phyloP scores from a whole-genome alignment of 2,113 vertebrate genomes.

The Anoplopoma fimbria region DNA sequence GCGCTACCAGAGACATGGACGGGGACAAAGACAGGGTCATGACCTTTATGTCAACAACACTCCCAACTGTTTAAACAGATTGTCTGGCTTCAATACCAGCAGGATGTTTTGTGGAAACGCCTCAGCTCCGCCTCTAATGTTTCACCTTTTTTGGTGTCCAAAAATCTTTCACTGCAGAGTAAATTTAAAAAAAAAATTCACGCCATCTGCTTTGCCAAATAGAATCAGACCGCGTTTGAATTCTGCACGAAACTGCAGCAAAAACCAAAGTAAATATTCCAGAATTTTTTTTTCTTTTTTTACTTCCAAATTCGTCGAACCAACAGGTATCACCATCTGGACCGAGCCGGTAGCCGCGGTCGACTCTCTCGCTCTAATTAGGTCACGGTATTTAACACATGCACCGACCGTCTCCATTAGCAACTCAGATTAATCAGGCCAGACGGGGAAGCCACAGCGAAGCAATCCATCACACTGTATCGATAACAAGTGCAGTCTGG shows the following conservation, averaged over 20 bases:
- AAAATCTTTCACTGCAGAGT: no score
- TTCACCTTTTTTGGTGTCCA: conserved; percentile 1
- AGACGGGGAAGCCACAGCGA: conserved; percentile 4
- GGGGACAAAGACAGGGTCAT: conserved; percentile 8
- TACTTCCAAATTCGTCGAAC: neutral
- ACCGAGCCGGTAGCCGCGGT: neutral
- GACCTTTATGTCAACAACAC: neutral
- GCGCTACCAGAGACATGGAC: conserved; percentile 15
- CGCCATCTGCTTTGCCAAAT: neutral
- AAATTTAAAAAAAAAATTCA: no score
- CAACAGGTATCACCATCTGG: neutral
- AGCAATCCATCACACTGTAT: conserved; percentile 20
- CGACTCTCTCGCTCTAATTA: neutral
- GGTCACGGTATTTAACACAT: conserved; percentile 27
- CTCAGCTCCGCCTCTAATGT: neutral
- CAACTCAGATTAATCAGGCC: conserved; percentile 16
- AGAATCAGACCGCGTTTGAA: neutral
- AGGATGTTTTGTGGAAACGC: neutral
- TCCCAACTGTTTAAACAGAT: conserved; percentile 41
- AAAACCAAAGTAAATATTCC: neutral
- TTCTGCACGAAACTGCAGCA: neutral
- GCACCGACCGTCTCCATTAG: conserved; percentile 4
- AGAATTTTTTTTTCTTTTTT: no score
- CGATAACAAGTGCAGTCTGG: conserved; percentile 27
- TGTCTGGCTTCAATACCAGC: neutral